Evolutionary conservation across 30 jellyfish, hydroid and myxozoan genomes (phyloP).

Genomic region (Rhopilema esculentum): DNA sequence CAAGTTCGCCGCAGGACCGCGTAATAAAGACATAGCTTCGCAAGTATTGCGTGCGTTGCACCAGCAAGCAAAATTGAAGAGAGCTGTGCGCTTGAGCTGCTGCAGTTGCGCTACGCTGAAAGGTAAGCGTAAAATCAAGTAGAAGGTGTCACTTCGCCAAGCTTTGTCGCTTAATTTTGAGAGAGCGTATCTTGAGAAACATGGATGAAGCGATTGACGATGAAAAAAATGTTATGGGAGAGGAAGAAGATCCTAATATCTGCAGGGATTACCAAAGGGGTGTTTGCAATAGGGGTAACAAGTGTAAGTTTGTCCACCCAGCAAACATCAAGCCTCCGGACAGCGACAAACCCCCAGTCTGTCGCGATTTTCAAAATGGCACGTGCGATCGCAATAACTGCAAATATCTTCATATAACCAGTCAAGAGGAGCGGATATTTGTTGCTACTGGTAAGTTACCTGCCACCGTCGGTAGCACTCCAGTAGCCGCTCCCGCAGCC

Average conservation of each 20-base stretch:
- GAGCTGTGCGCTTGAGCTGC: not conserved
- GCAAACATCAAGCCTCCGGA: conserved; percentile 72
- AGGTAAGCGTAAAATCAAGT: conserved; percentile 32
- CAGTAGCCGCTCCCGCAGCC: conserved; percentile 6
- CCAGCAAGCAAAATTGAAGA: not conserved
- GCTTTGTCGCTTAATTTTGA: not conserved
- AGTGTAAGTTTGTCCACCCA: conserved; percentile 89
- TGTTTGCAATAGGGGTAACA: conserved; percentile 91
- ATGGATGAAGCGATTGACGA: not conserved
- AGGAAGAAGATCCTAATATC: conserved; percentile 40
- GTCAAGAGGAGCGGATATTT: conserved; percentile 87
- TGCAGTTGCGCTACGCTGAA: not conserved
- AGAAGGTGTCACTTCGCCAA: not conserved
- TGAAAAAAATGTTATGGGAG: not conserved
- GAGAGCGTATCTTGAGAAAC: not conserved
- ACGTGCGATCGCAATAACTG: conserved; percentile 89
- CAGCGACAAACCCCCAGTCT: conserved; percentile 82
- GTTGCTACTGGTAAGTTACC: conserved; percentile 84
- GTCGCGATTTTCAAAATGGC: conserved; percentile 93
- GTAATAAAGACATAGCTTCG: not conserved
- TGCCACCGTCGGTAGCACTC: conserved; percentile 63
- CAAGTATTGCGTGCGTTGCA: conserved; percentile 15
- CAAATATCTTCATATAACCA: conserved; percentile 88
- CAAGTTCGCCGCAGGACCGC: not conserved
- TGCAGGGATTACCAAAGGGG: conserved; percentile 97